These are phyloP conservation scores for Coracopsis vasa DNA, from an alignment of 2,113 vertebrate species.

Conservation along the genomic window DNA sequence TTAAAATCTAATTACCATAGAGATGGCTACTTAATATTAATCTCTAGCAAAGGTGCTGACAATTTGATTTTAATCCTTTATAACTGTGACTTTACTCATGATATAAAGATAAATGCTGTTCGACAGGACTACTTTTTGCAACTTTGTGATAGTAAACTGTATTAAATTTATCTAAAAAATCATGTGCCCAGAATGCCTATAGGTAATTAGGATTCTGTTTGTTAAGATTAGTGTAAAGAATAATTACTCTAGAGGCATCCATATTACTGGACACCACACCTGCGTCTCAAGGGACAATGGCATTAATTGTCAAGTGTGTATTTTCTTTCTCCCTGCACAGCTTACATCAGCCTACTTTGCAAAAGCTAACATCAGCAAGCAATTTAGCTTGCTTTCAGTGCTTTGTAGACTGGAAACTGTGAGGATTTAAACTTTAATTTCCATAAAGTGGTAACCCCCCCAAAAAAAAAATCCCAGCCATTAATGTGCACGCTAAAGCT, in stretches of 20 bases:
- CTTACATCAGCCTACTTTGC: slow-evolving; percentile 78
- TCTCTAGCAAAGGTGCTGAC: background rate
- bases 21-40: background rate
- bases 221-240: slow-evolving; percentile 72
- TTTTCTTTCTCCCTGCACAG: slow-evolving; percentile 14
- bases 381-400: background rate
- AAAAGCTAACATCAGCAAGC: slow-evolving; percentile 73
- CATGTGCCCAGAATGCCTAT: background rate
- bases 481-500: background rate
- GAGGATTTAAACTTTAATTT: background rate
- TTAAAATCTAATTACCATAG: background rate
- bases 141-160: background rate
- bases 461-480: background rate
- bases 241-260: slow-evolving; percentile 78
- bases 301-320: slow-evolving; percentile 77
- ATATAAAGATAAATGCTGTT: background rate
- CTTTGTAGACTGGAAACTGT: background rate
- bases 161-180: slow-evolving; percentile 29
- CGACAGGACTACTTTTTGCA: background rate
- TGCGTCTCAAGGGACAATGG: slow-evolving; percentile 73
- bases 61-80: background rate
- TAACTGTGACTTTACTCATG: background rate
- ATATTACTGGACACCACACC: slow-evolving; percentile 78
- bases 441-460: background rate
- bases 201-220: slow-evolving; percentile 74